Base-by-base conservation (phyloP, 2,797 vertebrate genomes). In the Dicrostonyx torquatus region DNA sequence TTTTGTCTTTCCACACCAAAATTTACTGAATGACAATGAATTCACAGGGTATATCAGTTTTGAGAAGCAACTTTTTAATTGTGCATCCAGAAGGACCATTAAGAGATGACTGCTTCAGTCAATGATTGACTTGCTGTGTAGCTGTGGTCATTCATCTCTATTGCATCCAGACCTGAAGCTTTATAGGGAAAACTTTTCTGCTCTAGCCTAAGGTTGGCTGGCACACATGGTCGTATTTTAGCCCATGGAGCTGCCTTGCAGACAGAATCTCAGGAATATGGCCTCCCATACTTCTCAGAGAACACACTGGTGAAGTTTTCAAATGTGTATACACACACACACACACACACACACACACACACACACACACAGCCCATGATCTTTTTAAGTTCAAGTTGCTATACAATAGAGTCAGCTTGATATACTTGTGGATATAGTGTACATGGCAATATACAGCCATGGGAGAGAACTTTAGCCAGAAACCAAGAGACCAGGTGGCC, bases 171-270 rank as follows among this genome's bases (percentile, higher is more conserved):
- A 75, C 75, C 82, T n/a, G 73, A 2, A 82, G 40, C 60, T 58
- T 77, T 82, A 78, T 93, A 58, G 94, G 45, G 26, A 75, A 94
- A 93, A 62, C 83, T 34, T 64, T 14, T 96, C 66, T 62, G 77
- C 24, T 82, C 20, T 45, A 80, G 29, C 18, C 58, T 87, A 45
- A 12, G 73, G 50, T 15, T 90, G 55, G 37, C 22, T 79, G 31
- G 8, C 82, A 37, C 20, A 84, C 22, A 53, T 55, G n/a, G 70
- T 43, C 66, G 26, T 89, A 26, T 85, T 53, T 62, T 10, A 83
- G 58, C 15, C 53, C 72, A 73, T n/a, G 50, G 95, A 83, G 14
- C 22, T 95, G 62, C 13, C 31, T 88, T 88, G 82, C 88, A 88
- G 60, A 29, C 43, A 93, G 45, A 60, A 11, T 26, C 58, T 91